A percentile compares a stretch with the other conserved stretches of the same genome.
Conservation (phyloP, 2,888 invertebrate species). For the Nomada fucata region DNA sequence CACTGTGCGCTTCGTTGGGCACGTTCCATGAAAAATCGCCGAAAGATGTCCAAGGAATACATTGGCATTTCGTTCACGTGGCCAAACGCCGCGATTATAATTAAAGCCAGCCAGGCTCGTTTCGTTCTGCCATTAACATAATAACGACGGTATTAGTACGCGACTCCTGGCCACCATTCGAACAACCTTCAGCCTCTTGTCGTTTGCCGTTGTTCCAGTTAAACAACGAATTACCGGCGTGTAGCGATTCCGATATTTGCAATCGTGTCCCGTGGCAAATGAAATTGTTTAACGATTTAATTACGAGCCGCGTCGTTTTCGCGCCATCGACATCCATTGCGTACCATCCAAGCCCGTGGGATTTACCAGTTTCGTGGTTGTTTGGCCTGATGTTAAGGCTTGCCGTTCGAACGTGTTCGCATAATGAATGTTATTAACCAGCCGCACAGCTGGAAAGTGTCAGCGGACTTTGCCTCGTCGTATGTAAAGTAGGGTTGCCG, state of each 20-base stretch:
- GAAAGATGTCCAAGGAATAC: constrained; percentile 10
- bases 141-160: constrained; percentile 32
- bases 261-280: constrained; percentile 10
- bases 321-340: constrained; percentile 11
- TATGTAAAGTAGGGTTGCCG: no score
- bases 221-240: constrained; percentile 40
- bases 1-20: neutral
- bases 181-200: constrained; percentile 5
- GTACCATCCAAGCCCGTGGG: neutral
- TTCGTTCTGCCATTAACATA: constrained; percentile 45
- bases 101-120: constrained; percentile 20
- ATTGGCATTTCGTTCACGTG: constrained; percentile 19
- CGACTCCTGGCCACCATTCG: constrained; percentile 26
- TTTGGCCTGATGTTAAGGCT: constrained; percentile 11
- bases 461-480: no score
- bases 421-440: neutral
- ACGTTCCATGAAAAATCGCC: neutral
- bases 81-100: constrained; percentile 25
- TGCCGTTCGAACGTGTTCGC: neutral
- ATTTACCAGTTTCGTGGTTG: neutral
- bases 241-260: constrained; percentile 26
- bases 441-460: no score
- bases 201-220: constrained; percentile 1
- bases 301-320: constrained; percentile 27
- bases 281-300: constrained; percentile 49